Evolutionary conservation across 2,797 vertebrate species (phyloP).

Genomic region (Pelobates cultripes): DNA sequence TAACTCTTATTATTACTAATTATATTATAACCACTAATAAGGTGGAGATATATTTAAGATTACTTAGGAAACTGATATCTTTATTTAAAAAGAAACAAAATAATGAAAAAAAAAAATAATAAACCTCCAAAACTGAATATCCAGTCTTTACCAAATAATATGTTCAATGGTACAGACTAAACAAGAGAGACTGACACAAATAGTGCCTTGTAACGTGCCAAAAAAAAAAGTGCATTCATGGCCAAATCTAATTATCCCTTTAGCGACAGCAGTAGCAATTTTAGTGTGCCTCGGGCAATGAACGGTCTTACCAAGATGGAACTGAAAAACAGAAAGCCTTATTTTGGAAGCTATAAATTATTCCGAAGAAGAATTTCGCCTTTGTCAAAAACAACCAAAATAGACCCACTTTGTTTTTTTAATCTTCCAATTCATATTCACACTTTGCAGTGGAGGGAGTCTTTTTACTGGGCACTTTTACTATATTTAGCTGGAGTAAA

Average conservation of each 20-base stretch:
- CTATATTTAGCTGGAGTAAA: conserved; percentile 13
- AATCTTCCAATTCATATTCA: background rate
- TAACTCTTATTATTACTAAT: too few species aligned
- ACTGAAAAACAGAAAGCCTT: conserved; percentile 8
- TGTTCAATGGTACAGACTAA: background rate
- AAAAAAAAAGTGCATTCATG: conserved; percentile 32
- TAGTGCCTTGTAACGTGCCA: conserved; percentile 14
- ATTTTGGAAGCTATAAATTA: conserved; percentile 27
- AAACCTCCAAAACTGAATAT: background rate
- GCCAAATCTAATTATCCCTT: conserved; percentile 16
- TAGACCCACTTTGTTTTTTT: background rate
- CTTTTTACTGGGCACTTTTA: conserved; percentile 4
- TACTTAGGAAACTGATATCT: conserved; percentile 1
- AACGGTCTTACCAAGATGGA: conserved; percentile 1
- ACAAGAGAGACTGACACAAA: conserved; percentile 17
- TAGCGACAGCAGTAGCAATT: conserved; percentile 6
- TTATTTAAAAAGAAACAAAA: background rate
- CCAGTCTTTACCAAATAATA: background rate
- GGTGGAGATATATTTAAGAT: background rate
- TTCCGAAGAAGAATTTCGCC: conserved; percentile 8
- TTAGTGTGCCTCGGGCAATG: conserved; percentile 18
- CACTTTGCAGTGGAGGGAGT: background rate
- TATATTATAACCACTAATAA: too few species aligned
- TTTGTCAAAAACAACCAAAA: conserved; percentile 30
- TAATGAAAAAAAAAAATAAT: background rate